phyloP scores from a whole-genome alignment of 1,140 invertebrate species.

The Thrips palmi region DNA sequence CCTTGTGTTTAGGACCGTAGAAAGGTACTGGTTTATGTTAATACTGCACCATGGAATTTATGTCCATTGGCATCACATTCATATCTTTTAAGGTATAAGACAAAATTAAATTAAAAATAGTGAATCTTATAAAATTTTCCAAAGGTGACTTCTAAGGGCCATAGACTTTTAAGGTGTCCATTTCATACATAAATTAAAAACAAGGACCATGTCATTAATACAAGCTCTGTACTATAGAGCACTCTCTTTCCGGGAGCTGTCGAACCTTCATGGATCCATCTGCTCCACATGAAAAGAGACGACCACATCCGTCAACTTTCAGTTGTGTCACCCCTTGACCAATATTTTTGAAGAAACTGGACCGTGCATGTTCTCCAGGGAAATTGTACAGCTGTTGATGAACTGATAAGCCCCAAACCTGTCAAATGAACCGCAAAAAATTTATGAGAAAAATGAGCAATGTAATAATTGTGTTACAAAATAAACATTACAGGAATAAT shows the following conservation, averaged over 20 bases:
- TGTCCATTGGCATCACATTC: no score
- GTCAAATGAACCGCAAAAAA: constrained; percentile 16
- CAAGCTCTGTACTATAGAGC: constrained; percentile 22
- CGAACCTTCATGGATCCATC: constrained; percentile 98
- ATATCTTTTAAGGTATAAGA: no score
- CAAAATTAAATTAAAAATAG: no score
- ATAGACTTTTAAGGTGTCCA: neutral
- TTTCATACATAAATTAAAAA: neutral
- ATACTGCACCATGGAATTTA: no score
- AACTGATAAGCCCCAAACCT: constrained; percentile 81
- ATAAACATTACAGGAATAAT: constrained; percentile 3
- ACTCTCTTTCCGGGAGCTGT: constrained; percentile 57
- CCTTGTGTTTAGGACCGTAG: no score
- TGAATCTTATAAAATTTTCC: no score
- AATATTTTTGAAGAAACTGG: constrained; percentile 90
- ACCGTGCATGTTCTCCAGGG: constrained; percentile 78
- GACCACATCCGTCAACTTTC: constrained; percentile 63
- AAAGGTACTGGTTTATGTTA: no score
- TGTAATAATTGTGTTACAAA: neutral
- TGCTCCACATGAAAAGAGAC: constrained; percentile 93
- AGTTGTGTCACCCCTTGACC: constrained; percentile 93
- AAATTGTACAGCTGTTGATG: constrained; percentile 76
- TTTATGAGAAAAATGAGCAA: neutral
- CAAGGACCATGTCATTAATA: neutral
- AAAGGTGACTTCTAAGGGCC: neutral